Evolutionary conservation across 2,888 invertebrate genomes (phyloP).

Genomic region (Thysanoteuthis rhombus): DNA sequence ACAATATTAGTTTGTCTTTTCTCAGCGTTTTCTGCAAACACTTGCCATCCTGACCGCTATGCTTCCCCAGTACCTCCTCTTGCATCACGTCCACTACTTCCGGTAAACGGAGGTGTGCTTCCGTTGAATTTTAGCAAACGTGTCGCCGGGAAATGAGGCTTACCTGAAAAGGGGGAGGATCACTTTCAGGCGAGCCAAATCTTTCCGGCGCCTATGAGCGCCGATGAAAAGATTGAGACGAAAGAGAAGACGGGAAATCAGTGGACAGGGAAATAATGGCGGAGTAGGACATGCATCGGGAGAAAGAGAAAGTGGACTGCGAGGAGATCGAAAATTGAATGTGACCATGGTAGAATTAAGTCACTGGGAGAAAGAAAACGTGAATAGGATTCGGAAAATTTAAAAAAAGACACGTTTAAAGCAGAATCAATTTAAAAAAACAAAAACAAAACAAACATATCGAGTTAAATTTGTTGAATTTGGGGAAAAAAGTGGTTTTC

Average conservation of each 20-base stretch:
- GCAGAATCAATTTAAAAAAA: too few relatives aligned
- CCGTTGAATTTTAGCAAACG: conserved; percentile 14
- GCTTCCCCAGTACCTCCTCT: not conserved
- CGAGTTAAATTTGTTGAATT: too few relatives aligned
- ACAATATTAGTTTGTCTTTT: not conserved
- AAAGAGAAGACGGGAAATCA: not conserved
- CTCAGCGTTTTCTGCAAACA: not conserved
- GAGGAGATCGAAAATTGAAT: too few relatives aligned
- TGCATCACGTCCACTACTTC: not conserved
- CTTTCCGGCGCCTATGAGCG: not conserved
- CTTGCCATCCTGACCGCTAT: not conserved
- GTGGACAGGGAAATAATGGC: too few relatives aligned
- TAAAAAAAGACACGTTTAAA: too few relatives aligned
- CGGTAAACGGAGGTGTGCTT: not conserved
- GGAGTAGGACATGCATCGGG: too few relatives aligned
- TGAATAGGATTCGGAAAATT: too few relatives aligned
- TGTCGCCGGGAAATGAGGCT: not conserved
- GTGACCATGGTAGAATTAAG: too few relatives aligned
- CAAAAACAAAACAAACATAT: too few relatives aligned
- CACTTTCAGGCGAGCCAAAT: not conserved
- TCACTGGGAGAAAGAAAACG: too few relatives aligned
- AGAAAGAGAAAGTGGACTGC: too few relatives aligned
- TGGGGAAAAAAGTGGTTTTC: too few relatives aligned
- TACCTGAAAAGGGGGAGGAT: not conserved
- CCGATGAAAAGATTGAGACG: not conserved